A percentile compares a stretch with the other conserved stretches of the same genome.
These are phyloP conservation scores for Cnemophilus loriae DNA, from an alignment of 2,113 vertebrate genomes.

Conservation along the genomic window DNA sequence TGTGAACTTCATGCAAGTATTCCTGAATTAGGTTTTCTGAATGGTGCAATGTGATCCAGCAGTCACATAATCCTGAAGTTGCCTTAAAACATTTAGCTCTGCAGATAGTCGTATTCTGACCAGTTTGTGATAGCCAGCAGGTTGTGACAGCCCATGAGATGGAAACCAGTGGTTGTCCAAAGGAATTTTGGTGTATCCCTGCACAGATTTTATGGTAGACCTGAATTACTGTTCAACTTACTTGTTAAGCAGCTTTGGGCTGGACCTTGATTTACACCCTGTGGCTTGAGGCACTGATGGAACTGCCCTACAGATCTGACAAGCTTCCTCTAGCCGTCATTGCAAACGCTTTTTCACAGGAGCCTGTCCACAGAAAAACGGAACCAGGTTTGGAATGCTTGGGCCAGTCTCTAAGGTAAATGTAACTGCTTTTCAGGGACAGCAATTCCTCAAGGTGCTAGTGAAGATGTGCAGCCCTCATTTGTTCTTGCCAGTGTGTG, in stretches of 20 bases:
- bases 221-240: neutral
- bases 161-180: neutral
- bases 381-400: neutral
- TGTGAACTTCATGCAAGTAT: neutral
- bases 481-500: neutral
- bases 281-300: neutral
- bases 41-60: neutral
- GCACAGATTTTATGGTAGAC: neutral
- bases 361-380: neutral
- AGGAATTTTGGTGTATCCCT: neutral
- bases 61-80: neutral
- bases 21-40: neutral
- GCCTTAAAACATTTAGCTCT: neutral
- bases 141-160: rapidly evolving
- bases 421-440: neutral
- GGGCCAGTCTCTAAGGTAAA: neutral
- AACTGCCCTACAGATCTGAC: neutral
- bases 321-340: neutral
- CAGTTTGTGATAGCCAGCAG: neutral
- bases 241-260: neutral
- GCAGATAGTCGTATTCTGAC: neutral
- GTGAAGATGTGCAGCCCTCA: neutral
- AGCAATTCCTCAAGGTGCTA: neutral
- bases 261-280: neutral
- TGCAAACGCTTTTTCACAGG: neutral